Base-by-base conservation (phyloP, 2,797 vertebrate genomes). In the Sebastiscus albofasciatus region DNA sequence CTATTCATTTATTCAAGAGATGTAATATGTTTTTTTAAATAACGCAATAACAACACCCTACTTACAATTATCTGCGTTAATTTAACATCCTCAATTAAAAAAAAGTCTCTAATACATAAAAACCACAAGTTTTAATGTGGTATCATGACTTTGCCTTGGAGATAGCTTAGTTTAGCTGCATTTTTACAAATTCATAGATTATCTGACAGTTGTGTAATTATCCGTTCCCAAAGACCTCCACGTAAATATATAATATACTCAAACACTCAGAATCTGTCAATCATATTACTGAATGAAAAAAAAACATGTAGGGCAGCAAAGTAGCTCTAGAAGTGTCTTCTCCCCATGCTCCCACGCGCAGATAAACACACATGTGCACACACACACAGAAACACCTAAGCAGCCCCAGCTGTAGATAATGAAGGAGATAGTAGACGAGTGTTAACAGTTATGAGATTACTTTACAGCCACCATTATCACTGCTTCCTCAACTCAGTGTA, bases 391-490 rank as follows among this genome's bases (percentile, higher is more conserved):
- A 78, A 85, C 55, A 84, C 61, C 81, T 75, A 83, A 85, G 79
- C 80, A 81, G 52, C 59, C 67, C 36, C 69, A 81, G 90, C 82
- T 85, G 81, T 75, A 86, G 85, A 89, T 91, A 87, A 89, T 84
- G 75, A 89, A 75, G 55, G 70, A 83, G 82, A 88, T 82, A 87
- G 56, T 71, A 89, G 67, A 83, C 27, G 79, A 85, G 81, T 61
- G 80, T 89, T 90, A 92, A 92, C 84, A 83, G 75, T 81, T 74
- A 76, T 56, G 85, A 77, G 84, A 88, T 92, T 79, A 92, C 84
- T 92, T 92, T 88, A 91, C 82, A 89, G 81, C 79, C 80, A 49
- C 77, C 75, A 85, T 91, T 90, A 94, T 87, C 90, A 81, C 84
- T 72, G 71, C 84, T 76, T 86, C 79, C 75, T 82, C 72, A 73